These are phyloP conservation scores for Oenanthe melanoleuca DNA, from an alignment of 2,113 vertebrate genomes.

Conservation along the genomic window DNA sequence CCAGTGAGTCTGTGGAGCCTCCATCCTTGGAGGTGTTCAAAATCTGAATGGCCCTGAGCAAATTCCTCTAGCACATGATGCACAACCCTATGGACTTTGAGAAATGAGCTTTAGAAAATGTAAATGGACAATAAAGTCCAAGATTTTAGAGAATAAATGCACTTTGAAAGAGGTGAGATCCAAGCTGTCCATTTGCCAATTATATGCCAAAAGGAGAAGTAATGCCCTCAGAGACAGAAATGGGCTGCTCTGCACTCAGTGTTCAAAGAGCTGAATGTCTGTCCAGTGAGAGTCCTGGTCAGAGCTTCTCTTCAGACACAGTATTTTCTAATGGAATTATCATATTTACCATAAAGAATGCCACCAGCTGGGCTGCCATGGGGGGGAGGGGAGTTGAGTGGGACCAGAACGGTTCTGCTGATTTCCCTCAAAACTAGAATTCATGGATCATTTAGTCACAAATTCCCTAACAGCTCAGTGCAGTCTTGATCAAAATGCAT, in stretches of 20 bases:
- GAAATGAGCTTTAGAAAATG: not conserved
- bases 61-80: not conserved
- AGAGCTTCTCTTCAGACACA: not conserved
- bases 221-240: not conserved
- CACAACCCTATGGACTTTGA: not conserved
- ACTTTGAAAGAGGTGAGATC: not conserved
- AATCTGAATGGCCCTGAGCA: not conserved
- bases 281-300: not conserved
- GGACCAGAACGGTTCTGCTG: not conserved
- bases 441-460: not conserved
- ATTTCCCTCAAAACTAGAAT: not conserved
- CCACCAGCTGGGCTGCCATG: not conserved
- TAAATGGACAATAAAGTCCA: not conserved
- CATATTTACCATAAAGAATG: not conserved
- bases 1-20: not conserved
- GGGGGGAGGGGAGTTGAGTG: not conserved
- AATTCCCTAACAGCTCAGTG: not conserved
- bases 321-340: not conserved
- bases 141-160: not conserved
- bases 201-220: not conserved
- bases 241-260: not conserved
- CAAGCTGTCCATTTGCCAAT: not conserved
- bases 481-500: not conserved
- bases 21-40: not conserved
- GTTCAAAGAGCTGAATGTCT: not conserved